Base-by-base conservation (phyloP, 2,888 invertebrate genomes). In the Oegoconia quadripuncta region DNA sequence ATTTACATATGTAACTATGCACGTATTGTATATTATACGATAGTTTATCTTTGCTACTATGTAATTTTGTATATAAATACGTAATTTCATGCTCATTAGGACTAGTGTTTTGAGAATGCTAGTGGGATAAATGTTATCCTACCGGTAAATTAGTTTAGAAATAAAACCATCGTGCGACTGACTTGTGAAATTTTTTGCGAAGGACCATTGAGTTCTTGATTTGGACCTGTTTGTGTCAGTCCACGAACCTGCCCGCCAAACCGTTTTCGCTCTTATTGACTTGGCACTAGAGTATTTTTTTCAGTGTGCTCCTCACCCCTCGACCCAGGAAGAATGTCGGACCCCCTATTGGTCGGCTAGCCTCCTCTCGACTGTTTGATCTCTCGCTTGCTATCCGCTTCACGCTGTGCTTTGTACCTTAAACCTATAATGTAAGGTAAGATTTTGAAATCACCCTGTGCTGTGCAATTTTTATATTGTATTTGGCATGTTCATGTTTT, bases 301-400 rank as follows among this genome's bases (percentile, higher is more conserved):
- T 84, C 88, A 88, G 88, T 88, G 87, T 83, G 72, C 70, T 77
- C 84, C 84, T 79, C 83, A 88, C 88, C 88, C 88, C 88, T 86
- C 88, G 89, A 90, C 89, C 78, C 77, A 68, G 68, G 79, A 78
- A 78, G 78, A 78, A 58, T 71, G 72, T 75, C 77, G 75, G 74
- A 64, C 68, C 72, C 82, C 74, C 75, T 84, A 74, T 62, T 74
- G 71, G 76, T 80, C 83, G 86, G 86, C 86, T 86, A 87, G 80
- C 86, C 86, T 86, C 86, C 87, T 88, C 81, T 82, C 80, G 82
- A 87, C 78, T 74, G 87, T 80, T 84, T 82, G 83, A 71, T 80
- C 74, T 82, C 52, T 86, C 73, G 78, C 78, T 81, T 82, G 58
- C 60, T 67, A 46, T 62, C 53, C 64, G 81, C 84, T 83, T 83